phyloP scores from a whole-genome alignment of 2,888 invertebrate species.

The Lathronympha strigana region DNA sequence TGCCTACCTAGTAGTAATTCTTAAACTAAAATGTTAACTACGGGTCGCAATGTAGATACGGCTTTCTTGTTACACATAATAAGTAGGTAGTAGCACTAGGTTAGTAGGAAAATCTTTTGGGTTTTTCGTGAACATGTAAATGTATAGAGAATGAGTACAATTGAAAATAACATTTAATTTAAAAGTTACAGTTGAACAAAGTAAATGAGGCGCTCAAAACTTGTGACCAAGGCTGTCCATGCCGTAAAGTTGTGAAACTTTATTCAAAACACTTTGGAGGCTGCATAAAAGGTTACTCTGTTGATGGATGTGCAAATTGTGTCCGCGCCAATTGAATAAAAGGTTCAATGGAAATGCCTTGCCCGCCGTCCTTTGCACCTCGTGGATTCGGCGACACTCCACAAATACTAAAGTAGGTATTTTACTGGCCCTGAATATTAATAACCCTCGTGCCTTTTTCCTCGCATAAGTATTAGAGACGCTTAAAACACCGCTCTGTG shows the following conservation, averaged over 20 bases:
- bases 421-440: slow-evolving; percentile 70
- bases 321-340: slow-evolving; percentile 68
- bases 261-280: slow-evolving; percentile 37
- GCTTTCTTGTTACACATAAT: no score
- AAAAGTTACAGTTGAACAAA: background rate
- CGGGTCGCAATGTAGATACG: no score
- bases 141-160: no score
- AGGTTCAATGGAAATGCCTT: slow-evolving; percentile 63
- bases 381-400: slow-evolving; percentile 62
- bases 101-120: no score
- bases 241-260: slow-evolving; percentile 28
- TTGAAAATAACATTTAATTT: background rate
- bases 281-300: slow-evolving; percentile 40
- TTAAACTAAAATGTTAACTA: no score
- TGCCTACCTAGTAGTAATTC: no score
- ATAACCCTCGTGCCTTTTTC: slow-evolving; percentile 65
- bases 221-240: background rate
- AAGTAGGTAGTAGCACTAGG: no score
- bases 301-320: slow-evolving; percentile 45
- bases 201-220: background rate
- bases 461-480: slow-evolving; percentile 65
- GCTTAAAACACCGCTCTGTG: slow-evolving; percentile 66
- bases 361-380: slow-evolving; percentile 58
- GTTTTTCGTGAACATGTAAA: no score
- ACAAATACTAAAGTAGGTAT: slow-evolving; percentile 61